phyloP scores from a whole-genome alignment of 2,113 vertebrate genomes.

The Beaufortia kweichowensis region DNA sequence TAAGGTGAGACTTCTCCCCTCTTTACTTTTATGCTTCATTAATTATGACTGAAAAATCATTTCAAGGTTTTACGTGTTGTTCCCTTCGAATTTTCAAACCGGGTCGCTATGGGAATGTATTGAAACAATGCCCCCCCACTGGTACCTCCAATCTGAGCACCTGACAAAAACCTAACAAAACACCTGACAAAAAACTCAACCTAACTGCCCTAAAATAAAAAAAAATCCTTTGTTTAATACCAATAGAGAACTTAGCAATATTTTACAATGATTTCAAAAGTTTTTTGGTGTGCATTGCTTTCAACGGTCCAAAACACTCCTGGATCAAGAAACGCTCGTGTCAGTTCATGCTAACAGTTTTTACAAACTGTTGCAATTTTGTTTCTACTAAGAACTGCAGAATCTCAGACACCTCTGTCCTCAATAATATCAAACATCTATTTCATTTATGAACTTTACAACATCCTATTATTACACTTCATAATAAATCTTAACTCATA shows the following conservation, averaged over 20 bases:
- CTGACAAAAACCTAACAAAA: constrained; percentile 1
- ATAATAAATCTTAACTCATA: no score
- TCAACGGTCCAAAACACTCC: background rate
- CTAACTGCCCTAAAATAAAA: background rate
- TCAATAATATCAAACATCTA: background rate
- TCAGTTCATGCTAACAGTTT: background rate
- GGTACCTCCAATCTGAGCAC: background rate
- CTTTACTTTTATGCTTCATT: constrained; percentile 50
- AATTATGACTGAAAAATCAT: constrained; percentile 48
- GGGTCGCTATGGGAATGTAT: background rate
- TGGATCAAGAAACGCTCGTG: background rate
- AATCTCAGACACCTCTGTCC: background rate
- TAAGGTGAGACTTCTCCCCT: constrained; percentile 29
- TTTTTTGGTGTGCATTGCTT: constrained; percentile 3
- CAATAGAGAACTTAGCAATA: constrained; percentile 3
- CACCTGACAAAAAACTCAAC: background rate
- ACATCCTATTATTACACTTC: no score
- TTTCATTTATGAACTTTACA: background rate
- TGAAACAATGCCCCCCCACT: constrained; percentile 30
- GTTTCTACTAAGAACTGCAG: background rate
- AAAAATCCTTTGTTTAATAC: constrained; percentile 8
- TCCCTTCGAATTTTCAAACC: constrained; percentile 48
- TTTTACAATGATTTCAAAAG: background rate
- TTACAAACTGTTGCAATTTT: background rate
- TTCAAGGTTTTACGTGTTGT: constrained; percentile 46